Evolutionary conservation across 2,113 vertebrate genomes (phyloP).

Genomic region (Pelmatolapia mariae): DNA sequence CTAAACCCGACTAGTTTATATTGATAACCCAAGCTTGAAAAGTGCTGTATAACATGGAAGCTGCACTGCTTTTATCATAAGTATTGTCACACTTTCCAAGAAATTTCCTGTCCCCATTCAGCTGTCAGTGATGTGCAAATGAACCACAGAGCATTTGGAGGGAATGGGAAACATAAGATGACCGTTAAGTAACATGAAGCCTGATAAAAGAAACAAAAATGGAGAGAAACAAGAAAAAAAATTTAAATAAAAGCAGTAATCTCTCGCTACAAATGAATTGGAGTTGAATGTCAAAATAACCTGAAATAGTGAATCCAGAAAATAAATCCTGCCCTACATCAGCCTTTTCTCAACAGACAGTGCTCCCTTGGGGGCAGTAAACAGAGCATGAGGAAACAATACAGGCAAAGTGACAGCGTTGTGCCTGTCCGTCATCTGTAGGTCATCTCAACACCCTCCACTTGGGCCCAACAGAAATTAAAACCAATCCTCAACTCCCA

Average conservation of each 20-base stretch:
- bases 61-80: background rate
- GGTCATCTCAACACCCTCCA: slow-evolving; percentile 42
- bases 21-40: background rate
- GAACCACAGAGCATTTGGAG: background rate
- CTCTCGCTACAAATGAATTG: background rate
- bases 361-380: slow-evolving; percentile 33
- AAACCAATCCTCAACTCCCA: slow-evolving; percentile 16
- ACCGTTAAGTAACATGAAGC: slow-evolving; percentile 2
- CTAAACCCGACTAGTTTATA: background rate
- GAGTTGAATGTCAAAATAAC: slow-evolving; percentile 3
- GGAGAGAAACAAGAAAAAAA: background rate
- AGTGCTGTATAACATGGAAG: background rate
- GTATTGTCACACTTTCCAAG: background rate
- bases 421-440: slow-evolving; percentile 8
- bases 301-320: background rate
- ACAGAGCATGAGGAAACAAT: slow-evolving; percentile 31
- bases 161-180: slow-evolving; percentile 32
- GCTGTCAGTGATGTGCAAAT: background rate
- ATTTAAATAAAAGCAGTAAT: background rate
- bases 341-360: background rate
- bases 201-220: background rate
- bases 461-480: slow-evolving; percentile 45
- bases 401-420: background rate
- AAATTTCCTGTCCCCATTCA: background rate
- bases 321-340: background rate